Percentiles rank a stretch among this genome's conserved stretches.
Evolutionary conservation across 2,888 invertebrate genomes (phyloP).

Genomic region (Xylocampa areola): DNA sequence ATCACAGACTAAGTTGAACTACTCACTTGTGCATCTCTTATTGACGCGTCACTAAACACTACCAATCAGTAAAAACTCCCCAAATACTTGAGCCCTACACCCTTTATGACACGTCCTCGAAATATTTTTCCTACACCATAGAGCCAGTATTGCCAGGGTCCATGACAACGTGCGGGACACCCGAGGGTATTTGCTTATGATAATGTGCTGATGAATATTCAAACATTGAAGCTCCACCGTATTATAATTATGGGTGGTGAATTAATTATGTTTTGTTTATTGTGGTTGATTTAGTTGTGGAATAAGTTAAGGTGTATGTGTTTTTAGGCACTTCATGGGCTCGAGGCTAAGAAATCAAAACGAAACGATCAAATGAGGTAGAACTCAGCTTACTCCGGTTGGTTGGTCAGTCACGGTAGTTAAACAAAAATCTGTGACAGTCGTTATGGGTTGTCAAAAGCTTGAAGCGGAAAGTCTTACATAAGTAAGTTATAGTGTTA

Average conservation of each 20-base stretch:
- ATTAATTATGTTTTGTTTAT: slow-evolving; percentile 54
- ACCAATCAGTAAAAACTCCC: slow-evolving; percentile 34
- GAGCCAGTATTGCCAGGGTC: slow-evolving; percentile 1
- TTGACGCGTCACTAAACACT: slow-evolving; percentile 39
- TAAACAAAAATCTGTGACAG: no score
- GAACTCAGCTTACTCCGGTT: no score
- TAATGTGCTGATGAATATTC: slow-evolving; percentile 71
- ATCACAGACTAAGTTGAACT: slow-evolving; percentile 9
- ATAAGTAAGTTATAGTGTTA: no score
- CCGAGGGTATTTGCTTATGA: slow-evolving; percentile 69
- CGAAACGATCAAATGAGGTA: no score
- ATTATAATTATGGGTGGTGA: slow-evolving; percentile 44
- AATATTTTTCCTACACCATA: slow-evolving; percentile 25
- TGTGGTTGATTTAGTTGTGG: slow-evolving; percentile 46
- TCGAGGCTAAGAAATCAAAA: no score
- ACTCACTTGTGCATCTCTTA: slow-evolving; percentile 19
- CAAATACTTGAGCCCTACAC: slow-evolving; percentile 12
- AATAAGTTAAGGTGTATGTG: neutral
- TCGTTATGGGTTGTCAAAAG: no score
- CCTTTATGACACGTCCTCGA: slow-evolving; percentile 31
- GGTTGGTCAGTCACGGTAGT: no score
- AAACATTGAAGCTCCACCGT: slow-evolving; percentile 50
- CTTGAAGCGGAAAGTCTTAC: no score
- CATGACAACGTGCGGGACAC: slow-evolving; percentile 34
- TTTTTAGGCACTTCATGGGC: no score